Base-by-base conservation (phyloP, 2,113 vertebrate genomes). In the Pipra filicauda region DNA sequence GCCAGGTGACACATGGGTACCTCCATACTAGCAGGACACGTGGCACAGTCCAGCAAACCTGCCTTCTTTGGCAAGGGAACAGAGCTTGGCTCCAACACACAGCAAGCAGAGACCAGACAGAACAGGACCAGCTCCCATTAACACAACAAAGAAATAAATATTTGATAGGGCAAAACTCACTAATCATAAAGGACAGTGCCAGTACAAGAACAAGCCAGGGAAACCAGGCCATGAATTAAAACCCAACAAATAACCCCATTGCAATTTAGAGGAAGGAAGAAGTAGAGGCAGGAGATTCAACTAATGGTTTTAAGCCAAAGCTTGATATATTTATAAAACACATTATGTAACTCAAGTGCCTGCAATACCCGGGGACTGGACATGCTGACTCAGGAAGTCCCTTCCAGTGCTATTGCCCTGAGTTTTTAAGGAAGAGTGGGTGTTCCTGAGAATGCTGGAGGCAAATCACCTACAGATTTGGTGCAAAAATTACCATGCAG, bases 11-110 rank as follows among this genome's bases (percentile, higher is more conserved):
- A 64, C 33, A 16, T 0, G 2, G 59, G 22, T 21, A 73, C 37
- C 71, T 72, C 72, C 28, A 2, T 2, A 15, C 31, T 15, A 26
- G 43, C 15, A 70, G 30, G 43, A 46, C 2, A 2, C 1, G 9
- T 2, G 3, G 31, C 58, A 80, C 20, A 39, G 59, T 64, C 59
- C 70, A 73, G 44, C 9, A 51, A n/a, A 28, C 22, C 49, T 11
- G 0, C 33, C 43, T 16, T 20, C 52, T 46, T 35, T 9, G 0
- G n/a, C 2, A 2, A 54, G 14, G 21, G 46, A 82, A 33, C 22
- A 57, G 67, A 61, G 22, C 66, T 49, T 55, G 73, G 59, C 48
- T 65, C 12, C 59, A 87, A 30, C 16, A 30, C 19, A 9, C 21
- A 27, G 19, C n/a, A 71, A 80, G 39, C 2, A 10, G 69, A 81